Evolutionary conservation across 2,888 invertebrate genomes (phyloP), one percentile per base, ranked within the genome.

Genomic region (Brenthis daphne): DNA sequence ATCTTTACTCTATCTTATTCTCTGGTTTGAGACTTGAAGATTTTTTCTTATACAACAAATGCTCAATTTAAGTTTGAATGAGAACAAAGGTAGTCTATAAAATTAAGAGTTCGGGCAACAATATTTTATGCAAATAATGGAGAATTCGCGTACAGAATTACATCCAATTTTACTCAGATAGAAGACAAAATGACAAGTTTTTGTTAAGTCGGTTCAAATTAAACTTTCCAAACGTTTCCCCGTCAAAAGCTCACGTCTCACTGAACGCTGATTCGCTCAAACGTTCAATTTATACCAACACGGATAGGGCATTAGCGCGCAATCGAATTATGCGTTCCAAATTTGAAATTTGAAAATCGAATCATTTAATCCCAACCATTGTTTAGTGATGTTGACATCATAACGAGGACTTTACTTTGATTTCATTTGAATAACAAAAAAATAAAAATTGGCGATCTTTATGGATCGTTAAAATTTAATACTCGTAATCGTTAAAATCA

Each of bases 271-370:
- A 88, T 87, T 84, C 83, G 81, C 84, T 83, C 82, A 82, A 85
- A 85, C 87, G 83, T 82, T 79, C 85, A 80, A 85, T 89, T 87
- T 87, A 84, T 82, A 84, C 77, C 80, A 82, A 89, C 90, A 90
- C 82, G 88, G 80, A 82, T 86, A 81, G 79, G 78, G 88, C 90
- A 90, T 90, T 90, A 89, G 83, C 84, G 79, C 79, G 80, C 85
- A 87, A 89, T 88, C 80, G 86, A 88, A 86, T 90, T 86, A 88
- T 80, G 78, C 81, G 83, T 83, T 85, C 83, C 78, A 82, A 87
- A 86, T 88, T 87, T 84, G 81, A 83, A 87, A 87, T 88, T 88
- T 83, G 82, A 85, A 88, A 88, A 87, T 88, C 82, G 84, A 87
- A 87, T 88, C 83, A 84, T 80, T 80, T 73, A 74, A 75, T 77